Evolutionary conservation across 1,140 invertebrate genomes (phyloP).

Genomic region (Hylaeus anthracinus): DNA sequence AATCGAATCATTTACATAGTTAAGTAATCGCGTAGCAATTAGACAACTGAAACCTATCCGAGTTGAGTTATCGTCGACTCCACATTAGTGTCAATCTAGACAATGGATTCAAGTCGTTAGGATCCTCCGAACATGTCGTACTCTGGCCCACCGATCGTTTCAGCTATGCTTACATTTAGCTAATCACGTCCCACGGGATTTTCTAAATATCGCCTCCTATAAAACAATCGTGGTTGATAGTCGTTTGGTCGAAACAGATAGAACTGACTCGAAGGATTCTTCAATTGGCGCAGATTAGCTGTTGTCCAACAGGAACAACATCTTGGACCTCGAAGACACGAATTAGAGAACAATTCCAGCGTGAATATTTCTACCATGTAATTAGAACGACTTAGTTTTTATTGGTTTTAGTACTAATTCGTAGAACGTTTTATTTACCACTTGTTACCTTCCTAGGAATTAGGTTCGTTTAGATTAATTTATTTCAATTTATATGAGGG

Average conservation of each 20-base stretch:
- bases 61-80: conserved; percentile 19
- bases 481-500: neutral
- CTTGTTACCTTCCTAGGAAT: neutral
- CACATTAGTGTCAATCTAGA: conserved; percentile 9
- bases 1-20: too few species aligned
- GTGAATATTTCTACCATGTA: neutral
- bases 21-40: neutral
- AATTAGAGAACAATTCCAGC: neutral
- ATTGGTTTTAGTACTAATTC: neutral
- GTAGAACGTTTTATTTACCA: neutral
- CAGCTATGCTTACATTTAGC: neutral
- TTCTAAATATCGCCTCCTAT: neutral
- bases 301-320: neutral
- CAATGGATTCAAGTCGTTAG: conserved; percentile 35
- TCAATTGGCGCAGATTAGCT: conserved; percentile 1
- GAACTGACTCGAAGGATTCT: conserved; percentile 1
- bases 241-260: neutral
- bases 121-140: conserved; percentile 21
- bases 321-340: neutral
- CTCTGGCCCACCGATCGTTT: conserved; percentile 22
- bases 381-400: neutral
- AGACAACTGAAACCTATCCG: conserved; percentile 6
- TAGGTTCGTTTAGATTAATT: neutral
- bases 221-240: neutral
- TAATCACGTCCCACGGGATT: neutral